Base-by-base conservation (phyloP, 2,797 vertebrate genomes). In the Gadopsis bispinosus region DNA sequence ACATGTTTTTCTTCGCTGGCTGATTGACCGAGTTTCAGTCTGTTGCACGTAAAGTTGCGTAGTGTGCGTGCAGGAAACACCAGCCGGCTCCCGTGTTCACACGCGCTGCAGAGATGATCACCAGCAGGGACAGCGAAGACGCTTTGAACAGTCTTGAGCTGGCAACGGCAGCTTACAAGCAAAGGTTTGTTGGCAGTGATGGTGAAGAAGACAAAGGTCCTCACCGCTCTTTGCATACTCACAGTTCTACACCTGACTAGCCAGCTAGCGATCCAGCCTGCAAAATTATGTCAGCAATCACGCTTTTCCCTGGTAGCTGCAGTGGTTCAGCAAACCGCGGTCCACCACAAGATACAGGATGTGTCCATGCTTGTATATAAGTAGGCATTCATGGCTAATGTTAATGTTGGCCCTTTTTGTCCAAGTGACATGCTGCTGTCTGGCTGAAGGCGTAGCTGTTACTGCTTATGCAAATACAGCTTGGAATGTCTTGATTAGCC, bases 81-180 rank as follows among this genome's bases (percentile, higher is more conserved):
- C 53, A 54, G 76, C 72, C 75, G 72, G n/a, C 41, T 61, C 13
- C 22, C 67, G 16, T 48, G 33, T 55, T 35, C 20, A 59, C 26
- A 26, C 26, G 1, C 26, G 2, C 26, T 26, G 26, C 26, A 26
- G 26, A 26, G 26, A 26, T 26, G 26, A 26, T 26, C 26, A 26
- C 26, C 6, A 5, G 20, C 66, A 14, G 14, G 48, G 22, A 45
- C 37, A 22, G 5, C 19, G 7, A 45, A 4, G 37, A 55, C 12
- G 2, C 50, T 31, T 5, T 47, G 0, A 66, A 37, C 47, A 16
- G 3, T 9, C 33, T 26, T 19, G 35, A 54, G 22, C 37, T 43
- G 51, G n/a, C 17, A 17, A 26, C 19, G 50, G 47, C 14, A 17
- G 31, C 20, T 41, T 4, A 19, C 33, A 39, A 11, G 48, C 1